Conservation (phyloP, 2,113 vertebrate genomes). For the Telmatochromis sp. region DNA sequence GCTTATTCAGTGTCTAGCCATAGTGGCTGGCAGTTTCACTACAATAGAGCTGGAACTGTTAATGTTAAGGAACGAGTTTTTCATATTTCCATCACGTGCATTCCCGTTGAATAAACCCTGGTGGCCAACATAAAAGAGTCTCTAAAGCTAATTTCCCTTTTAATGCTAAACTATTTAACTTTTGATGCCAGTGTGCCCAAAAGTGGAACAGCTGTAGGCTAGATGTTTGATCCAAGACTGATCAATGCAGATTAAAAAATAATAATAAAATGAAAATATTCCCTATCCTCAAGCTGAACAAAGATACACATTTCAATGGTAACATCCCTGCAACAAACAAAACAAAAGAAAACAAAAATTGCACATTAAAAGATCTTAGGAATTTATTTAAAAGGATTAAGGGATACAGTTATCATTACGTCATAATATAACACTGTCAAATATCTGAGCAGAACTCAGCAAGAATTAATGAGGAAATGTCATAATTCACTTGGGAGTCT, state of each 20-base stretch:
- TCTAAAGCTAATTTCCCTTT: neutral
- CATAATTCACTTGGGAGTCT: neutral
- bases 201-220: neutral
- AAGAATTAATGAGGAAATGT: neutral
- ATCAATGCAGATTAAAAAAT: neutral
- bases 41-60: neutral
- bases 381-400: neutral
- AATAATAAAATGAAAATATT: neutral
- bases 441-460: neutral
- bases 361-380: neutral
- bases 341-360: neutral
- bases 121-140: neutral
- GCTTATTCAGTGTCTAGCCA: neutral
- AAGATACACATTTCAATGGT: neutral
- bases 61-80: neutral
- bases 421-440: neutral
- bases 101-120: neutral
- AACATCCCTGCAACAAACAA: neutral
- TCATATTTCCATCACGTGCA: neutral
- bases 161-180: neutral
- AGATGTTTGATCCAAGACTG: neutral
- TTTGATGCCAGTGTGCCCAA: neutral
- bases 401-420: neutral
- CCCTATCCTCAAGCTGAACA: neutral
- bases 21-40: neutral